Percentiles rank a stretch among this genome's conserved stretches.
These are phyloP conservation scores for Cepaea hortensis DNA, from an alignment of 2,888 invertebrate genomes.

Conservation along the genomic window DNA sequence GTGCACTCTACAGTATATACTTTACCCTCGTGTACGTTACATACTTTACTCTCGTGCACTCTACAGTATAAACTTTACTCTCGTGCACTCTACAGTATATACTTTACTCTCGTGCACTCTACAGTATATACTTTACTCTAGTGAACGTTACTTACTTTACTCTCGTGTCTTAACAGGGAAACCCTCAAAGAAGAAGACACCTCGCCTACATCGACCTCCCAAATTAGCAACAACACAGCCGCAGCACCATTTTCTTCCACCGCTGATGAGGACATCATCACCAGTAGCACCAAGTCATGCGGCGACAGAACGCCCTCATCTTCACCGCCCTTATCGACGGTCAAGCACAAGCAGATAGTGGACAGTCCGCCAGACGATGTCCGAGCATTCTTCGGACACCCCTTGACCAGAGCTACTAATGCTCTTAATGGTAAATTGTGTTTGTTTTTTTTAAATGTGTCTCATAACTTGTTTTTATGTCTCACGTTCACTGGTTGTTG, in stretches of 20 bases:
- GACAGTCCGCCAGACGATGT: conserved; percentile 74
- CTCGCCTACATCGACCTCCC: conserved; percentile 5
- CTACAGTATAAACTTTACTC: no score
- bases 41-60: no score
- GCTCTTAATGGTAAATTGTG: conserved; percentile 81
- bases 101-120: no score
- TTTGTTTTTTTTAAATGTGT: neutral
- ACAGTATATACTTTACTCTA: no score
- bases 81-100: no score
- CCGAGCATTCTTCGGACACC: conserved; percentile 81
- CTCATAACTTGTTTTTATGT: neutral
- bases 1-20: no score
- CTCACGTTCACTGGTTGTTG: neutral
- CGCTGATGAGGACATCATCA: conserved; percentile 27
- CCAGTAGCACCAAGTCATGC: conserved; percentile 31
- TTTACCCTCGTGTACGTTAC: no score
- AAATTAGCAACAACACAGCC: neutral
- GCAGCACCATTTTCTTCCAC: neutral
- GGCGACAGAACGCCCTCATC: conserved; percentile 15
- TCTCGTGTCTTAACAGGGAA: conserved; percentile 21
- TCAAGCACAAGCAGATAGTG: conserved; percentile 31
- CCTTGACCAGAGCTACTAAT: conserved; percentile 87
- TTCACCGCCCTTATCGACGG: conserved; percentile 14
- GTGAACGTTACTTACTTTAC: no score
- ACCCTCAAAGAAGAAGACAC: conserved; percentile 30